These are phyloP conservation scores for Apotomis capreana DNA, from an alignment of 2,888 invertebrate genomes.

Conservation along the genomic window DNA sequence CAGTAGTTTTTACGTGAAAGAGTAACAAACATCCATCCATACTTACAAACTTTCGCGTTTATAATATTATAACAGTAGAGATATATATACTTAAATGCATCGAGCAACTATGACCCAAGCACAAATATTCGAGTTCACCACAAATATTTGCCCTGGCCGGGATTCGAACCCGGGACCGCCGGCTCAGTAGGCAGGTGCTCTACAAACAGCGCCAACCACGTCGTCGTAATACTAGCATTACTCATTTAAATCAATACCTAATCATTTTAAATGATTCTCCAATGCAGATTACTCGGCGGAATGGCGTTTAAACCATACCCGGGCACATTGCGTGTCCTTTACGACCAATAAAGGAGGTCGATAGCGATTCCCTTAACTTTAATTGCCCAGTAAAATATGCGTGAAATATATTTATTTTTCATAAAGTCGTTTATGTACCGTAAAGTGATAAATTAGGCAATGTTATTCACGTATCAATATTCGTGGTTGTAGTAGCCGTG, in stretches of 20 bases:
- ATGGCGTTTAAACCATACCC: conserved; percentile 11
- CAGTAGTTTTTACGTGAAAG: too few relatives aligned
- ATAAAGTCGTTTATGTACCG: conserved; percentile 45
- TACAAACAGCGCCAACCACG: too few relatives aligned
- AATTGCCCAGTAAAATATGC: conserved; percentile 62
- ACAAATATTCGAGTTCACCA: too few relatives aligned
- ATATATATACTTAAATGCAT: too few relatives aligned
- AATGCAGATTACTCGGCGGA: conserved; percentile 21
- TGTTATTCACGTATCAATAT: background rate
- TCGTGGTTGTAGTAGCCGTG: background rate
- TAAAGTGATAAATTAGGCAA: conserved; percentile 43
- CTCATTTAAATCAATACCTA: background rate
- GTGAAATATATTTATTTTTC: conserved; percentile 57
- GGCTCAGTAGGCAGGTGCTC: too few relatives aligned
- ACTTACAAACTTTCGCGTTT: too few relatives aligned
- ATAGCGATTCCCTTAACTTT: conserved; percentile 58
- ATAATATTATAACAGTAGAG: too few relatives aligned
- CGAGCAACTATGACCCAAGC: too few relatives aligned
- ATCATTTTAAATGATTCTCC: background rate
- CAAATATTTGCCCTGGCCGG: too few relatives aligned
- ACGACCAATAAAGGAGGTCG: conserved; percentile 48
- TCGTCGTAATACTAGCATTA: background rate
- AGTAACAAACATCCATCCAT: too few relatives aligned
- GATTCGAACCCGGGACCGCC: too few relatives aligned
- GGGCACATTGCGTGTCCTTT: conserved; percentile 60